Evolutionary conservation across 2,797 vertebrate species (phyloP).

Genomic region (Poecilia gillii): DNA sequence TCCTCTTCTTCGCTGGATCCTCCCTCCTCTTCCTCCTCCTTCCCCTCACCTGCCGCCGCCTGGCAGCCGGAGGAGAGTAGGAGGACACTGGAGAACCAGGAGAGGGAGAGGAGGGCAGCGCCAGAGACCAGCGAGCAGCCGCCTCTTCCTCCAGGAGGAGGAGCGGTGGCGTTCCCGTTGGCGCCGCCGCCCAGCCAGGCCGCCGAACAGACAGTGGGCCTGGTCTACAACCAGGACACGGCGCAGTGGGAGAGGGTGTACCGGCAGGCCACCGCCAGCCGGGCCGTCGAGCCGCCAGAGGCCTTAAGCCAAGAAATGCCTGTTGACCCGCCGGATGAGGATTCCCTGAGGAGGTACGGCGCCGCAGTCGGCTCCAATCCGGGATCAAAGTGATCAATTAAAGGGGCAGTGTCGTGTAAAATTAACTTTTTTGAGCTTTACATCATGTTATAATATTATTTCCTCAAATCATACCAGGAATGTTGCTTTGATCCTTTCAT

Average conservation of each 20-base stretch:
- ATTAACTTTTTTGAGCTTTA: too few relatives aligned
- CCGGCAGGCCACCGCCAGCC: slow-evolving; percentile 87
- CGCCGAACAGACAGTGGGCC: slow-evolving; percentile 91
- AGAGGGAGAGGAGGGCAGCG: slow-evolving; percentile 83
- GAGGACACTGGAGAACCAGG: slow-evolving; percentile 82
- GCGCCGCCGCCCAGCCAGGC: slow-evolving; percentile 79
- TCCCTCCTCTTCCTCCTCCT: slow-evolving; percentile 62
- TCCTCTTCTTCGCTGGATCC: slow-evolving; percentile 71
- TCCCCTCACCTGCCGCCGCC: slow-evolving; percentile 79
- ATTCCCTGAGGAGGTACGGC: slow-evolving; percentile 93
- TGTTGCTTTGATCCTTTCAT: too few relatives aligned
- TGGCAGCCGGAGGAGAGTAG: slow-evolving; percentile 88
- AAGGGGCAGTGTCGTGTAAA: too few relatives aligned
- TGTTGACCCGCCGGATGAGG: slow-evolving; percentile 96
- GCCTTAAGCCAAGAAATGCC: slow-evolving; percentile 99
- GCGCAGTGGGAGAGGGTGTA: slow-evolving; percentile 97
- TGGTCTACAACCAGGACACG: slow-evolving; percentile 98
- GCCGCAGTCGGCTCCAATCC: too few relatives aligned
- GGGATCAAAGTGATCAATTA: too few relatives aligned
- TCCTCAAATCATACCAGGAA: too few relatives aligned
- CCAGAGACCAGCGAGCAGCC: slow-evolving; percentile 63
- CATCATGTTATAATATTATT: too few relatives aligned
- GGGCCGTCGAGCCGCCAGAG: slow-evolving; percentile 90
- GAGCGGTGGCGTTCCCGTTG: slow-evolving; percentile 61
- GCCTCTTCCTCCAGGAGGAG: slow-evolving; percentile 34